Percentiles rank a stretch among this genome's conserved stretches.
These are phyloP conservation scores for Tychaedon coryphoeus DNA, from an alignment of 2,113 vertebrate genomes.

Conservation along the genomic window DNA sequence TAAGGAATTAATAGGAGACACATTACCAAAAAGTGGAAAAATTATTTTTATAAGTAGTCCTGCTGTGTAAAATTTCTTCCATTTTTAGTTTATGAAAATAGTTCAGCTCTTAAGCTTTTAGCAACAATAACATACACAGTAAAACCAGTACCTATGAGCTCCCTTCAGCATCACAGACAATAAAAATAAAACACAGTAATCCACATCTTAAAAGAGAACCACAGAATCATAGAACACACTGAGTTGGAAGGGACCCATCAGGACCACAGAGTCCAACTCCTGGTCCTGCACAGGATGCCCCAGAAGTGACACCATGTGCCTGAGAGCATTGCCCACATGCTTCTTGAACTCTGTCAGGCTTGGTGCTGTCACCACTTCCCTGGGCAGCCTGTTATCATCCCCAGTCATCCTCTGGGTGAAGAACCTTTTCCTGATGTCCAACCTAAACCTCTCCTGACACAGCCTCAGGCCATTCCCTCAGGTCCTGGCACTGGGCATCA, in stretches of 20 bases:
- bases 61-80: not conserved
- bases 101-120: not conserved
- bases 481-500: not conserved
- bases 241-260: not conserved
- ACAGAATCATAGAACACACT: not conserved
- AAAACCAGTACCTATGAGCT: not conserved
- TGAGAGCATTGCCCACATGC: not conserved
- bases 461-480: not conserved
- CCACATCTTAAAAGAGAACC: not conserved
- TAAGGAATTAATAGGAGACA: not conserved
- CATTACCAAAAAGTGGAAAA: not conserved
- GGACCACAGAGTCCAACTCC: fast-evolving
- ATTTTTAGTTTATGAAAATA: not conserved
- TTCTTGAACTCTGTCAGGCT: not conserved
- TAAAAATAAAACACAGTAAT: not conserved
- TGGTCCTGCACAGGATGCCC: not conserved
- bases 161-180: not conserved
- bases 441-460: too few relatives aligned
- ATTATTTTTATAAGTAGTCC: not conserved
- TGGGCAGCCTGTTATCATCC: not conserved
- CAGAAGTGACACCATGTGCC: not conserved
- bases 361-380: not conserved
- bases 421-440: not conserved
- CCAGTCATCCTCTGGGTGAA: not conserved
- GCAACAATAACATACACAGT: not conserved